Evolutionary conservation across 2,797 vertebrate species (phyloP), one percentile per base, ranked within the genome.

Genomic region (Gobio occitaniae): DNA sequence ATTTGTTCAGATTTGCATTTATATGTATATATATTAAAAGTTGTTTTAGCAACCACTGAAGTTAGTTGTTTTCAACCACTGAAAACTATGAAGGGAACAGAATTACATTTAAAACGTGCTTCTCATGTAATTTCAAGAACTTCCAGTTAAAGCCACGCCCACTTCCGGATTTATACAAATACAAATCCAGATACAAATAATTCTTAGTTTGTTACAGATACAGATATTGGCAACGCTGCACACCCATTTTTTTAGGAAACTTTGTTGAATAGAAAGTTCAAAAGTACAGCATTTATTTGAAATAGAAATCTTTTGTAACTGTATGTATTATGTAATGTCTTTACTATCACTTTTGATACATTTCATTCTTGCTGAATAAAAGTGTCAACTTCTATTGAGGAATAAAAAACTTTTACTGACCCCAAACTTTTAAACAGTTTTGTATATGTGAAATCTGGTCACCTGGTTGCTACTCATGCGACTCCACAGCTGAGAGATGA

Each of bases 391-490:
- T 66, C 59, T 63, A 29, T 63, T 29, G 25, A 12, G n/a, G 12
- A 63, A 66, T 36, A 66, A 16, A 66, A 6, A 5, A 7, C 25
- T 17, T 1, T 13, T 9, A 56, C 6, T 76, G 19, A 15, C 2
- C 1, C 1, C 3, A 25, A 61, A 16, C 16, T 44, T 25, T 44
- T 38, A 6, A 79, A 68, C 6, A 8, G 5, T 78, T 16, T 19
- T 16, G 50, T 36, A 32, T 69, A n/a, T 78, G 25, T 69, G 21
- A 68, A 41, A 75, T 59, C 10, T 75, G 56, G 92, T 95, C 90
- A 99, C 98, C 96, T 97, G 96, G 21, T 94, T 92, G 59, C 93
- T 88, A 86, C 92, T 94, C 87, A 98, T 93, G 84, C 92, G 91
- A 83, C 89, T 86, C 96, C 96, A 98, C 41, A 99, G 93, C 85